phyloP scores from a whole-genome alignment of 2,797 vertebrate species.

The Pampus argenteus region DNA sequence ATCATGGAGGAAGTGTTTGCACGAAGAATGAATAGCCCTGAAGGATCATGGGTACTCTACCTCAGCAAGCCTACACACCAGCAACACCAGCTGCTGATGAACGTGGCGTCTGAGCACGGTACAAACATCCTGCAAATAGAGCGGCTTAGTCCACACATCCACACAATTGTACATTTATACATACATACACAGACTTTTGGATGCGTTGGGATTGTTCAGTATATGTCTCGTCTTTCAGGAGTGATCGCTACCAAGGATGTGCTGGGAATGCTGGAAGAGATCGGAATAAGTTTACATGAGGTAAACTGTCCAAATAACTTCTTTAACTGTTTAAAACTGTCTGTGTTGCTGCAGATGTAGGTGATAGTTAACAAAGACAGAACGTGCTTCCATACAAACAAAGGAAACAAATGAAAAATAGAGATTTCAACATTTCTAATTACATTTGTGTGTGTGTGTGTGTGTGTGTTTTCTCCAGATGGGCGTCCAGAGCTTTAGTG shows the following conservation, averaged over 20 bases:
- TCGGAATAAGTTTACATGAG: constrained; percentile 89
- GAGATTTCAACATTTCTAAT: background rate
- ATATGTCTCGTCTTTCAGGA: constrained; percentile 78
- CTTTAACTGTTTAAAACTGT: background rate
- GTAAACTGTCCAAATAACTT: constrained; percentile 68
- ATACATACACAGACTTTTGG: background rate
- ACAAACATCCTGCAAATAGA: too few relatives aligned
- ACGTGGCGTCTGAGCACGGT: constrained; percentile 91
- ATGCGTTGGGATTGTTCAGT: background rate
- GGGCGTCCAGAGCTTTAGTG: constrained; percentile 93
- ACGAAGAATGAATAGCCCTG: constrained; percentile 86
- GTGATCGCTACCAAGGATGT: constrained; percentile 92
- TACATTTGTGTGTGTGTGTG: background rate
- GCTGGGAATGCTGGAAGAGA: constrained; percentile 90
- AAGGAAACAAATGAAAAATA: background rate
- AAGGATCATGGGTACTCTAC: constrained; percentile 91
- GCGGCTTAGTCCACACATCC: background rate
- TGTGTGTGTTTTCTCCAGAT: constrained; percentile 81
- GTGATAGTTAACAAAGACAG: too few relatives aligned
- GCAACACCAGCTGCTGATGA: constrained; percentile 94
- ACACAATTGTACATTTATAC: background rate
- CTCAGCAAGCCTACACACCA: constrained; percentile 95
- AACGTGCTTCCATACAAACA: background rate
- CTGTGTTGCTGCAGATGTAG: background rate
- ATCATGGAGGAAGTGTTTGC: constrained; percentile 91